Evolutionary conservation across 2,797 vertebrate genomes (phyloP).

Genomic region (Heteromormyrus szaboi): DNA sequence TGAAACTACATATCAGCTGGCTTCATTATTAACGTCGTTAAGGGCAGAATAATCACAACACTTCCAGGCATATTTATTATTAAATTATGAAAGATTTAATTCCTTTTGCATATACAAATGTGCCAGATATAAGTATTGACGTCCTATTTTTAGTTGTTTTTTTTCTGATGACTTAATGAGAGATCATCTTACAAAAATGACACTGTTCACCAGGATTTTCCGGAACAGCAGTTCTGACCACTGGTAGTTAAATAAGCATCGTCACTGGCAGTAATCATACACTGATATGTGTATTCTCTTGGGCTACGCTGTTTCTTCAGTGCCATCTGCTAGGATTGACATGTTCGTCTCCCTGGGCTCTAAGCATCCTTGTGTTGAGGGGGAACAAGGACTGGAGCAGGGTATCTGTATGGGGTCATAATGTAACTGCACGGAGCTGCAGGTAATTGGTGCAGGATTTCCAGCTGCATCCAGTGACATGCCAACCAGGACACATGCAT

Average conservation of each 20-base stretch:
- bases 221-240: background rate
- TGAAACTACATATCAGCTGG: background rate
- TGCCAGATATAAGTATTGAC: background rate
- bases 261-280: background rate
- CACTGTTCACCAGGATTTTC: background rate
- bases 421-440: background rate
- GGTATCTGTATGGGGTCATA: background rate
- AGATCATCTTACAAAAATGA: background rate
- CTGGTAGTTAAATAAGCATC: background rate
- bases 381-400: background rate
- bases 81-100: background rate
- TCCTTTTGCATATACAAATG: background rate
- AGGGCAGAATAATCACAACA: background rate
- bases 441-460: background rate
- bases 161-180: background rate
- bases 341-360: background rate
- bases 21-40: background rate
- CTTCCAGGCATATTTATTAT: background rate
- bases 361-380: background rate
- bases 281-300: background rate
- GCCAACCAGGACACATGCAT: background rate
- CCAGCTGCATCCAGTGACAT: background rate
- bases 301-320: background rate
- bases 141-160: background rate
- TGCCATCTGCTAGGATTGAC: background rate